A percentile compares a stretch with the other conserved stretches of the same genome.
Conservation (phyloP, 2,888 invertebrate species). For the Anagyrus pseudococci region DNA sequence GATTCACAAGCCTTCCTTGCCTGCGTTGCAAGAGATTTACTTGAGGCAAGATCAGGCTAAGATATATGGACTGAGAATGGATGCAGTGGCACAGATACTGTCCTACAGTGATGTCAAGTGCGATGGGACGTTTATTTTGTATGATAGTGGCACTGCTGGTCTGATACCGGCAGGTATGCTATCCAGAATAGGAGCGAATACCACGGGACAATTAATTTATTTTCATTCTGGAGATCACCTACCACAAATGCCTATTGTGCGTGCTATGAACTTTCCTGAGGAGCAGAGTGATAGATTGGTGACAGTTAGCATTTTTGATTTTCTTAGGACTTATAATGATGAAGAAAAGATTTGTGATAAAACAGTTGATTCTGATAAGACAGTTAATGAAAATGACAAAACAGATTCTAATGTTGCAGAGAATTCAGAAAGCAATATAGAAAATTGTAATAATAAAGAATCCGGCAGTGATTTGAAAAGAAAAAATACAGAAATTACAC, state of each 20-base stretch:
- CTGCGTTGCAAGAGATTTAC: constrained; percentile 84
- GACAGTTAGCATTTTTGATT: constrained; percentile 79
- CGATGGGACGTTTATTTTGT: constrained; percentile 79
- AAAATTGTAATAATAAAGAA: constrained; percentile 8
- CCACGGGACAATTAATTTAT: constrained; percentile 73
- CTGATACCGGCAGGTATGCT: constrained; percentile 83
- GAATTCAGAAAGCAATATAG: constrained; percentile 54
- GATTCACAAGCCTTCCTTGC: constrained; percentile 80
- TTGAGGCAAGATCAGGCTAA: constrained; percentile 80
- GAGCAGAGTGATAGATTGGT: constrained; percentile 75
- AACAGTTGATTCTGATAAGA: background rate
- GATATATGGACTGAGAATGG: constrained; percentile 80
- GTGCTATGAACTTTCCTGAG: constrained; percentile 80
- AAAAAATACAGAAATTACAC: constrained; percentile 48
- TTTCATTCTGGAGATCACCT: constrained; percentile 80
- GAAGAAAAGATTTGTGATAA: constrained; percentile 48
- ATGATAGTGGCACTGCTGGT: constrained; percentile 89
- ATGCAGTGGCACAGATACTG: constrained; percentile 88
- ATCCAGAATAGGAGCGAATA: constrained; percentile 74
- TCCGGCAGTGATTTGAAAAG: constrained; percentile 43
- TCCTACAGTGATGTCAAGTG: constrained; percentile 81
- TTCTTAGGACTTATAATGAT: constrained; percentile 73
- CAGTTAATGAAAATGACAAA: background rate
- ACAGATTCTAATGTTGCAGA: constrained; percentile 8
- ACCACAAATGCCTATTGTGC: constrained; percentile 78